Conservation (phyloP, 2,888 invertebrate genomes). For the Andricus curvator region DNA sequence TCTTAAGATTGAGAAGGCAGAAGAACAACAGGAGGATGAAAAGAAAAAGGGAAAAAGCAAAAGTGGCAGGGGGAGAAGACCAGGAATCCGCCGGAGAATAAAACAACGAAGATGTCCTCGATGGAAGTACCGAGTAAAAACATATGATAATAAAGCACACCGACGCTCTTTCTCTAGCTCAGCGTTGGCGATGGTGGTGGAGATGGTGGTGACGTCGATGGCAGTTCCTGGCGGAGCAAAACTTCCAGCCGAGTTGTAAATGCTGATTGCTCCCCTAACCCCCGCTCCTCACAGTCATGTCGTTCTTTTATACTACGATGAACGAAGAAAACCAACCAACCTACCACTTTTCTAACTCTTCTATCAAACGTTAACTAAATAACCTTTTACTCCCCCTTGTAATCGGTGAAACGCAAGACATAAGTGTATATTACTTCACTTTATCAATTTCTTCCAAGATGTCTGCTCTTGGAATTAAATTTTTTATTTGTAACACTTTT, state of each 20-base stretch:
- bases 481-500: background rate
- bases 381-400: background rate
- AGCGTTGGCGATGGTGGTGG: conserved; percentile 57
- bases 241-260: conserved; percentile 71
- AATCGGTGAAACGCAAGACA: background rate
- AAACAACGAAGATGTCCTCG: conserved; percentile 58
- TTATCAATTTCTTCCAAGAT: background rate
- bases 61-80: conserved; percentile 50
- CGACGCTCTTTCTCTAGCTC: conserved; percentile 51
- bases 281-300: conserved; percentile 53
- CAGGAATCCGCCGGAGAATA: conserved; percentile 54
- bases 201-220: conserved; percentile 57
- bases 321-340: conserved; percentile 50
- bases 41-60: conserved; percentile 41
- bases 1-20: conserved; percentile 33
- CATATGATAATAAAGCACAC: conserved; percentile 73
- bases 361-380: conserved; percentile 27
- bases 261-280: conserved; percentile 71
- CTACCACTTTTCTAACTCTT: conserved; percentile 33
- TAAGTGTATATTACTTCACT: background rate
- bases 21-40: conserved; percentile 47
- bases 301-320: conserved; percentile 57
- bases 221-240: conserved; percentile 62
- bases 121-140: conserved; percentile 67
- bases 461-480: background rate